phyloP scores from a whole-genome alignment of 2,888 invertebrate genomes.

The Euproctis similis region DNA sequence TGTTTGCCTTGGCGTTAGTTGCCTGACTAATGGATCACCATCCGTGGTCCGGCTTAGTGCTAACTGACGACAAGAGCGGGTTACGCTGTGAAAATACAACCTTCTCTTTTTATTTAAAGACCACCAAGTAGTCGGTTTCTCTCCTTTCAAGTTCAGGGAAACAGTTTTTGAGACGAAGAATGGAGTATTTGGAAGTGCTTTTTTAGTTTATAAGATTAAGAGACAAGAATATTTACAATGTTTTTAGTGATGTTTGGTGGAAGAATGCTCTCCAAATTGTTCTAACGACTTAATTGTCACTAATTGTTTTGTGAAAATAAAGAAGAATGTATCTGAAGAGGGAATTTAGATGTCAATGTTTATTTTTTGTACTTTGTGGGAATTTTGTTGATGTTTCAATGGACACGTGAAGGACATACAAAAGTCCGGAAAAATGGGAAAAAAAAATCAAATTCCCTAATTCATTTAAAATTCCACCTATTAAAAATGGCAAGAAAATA shows the following conservation, averaged over 20 bases:
- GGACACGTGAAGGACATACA: no score
- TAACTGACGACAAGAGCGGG: constrained; percentile 19
- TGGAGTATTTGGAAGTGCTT: constrained; percentile 9
- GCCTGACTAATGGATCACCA: constrained; percentile 43
- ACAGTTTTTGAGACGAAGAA: constrained; percentile 14
- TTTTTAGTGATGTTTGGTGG: constrained; percentile 4
- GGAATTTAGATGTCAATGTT: constrained; percentile 1
- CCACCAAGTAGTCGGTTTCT: constrained; percentile 22
- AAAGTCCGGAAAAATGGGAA: no score
- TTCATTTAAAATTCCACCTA: no score
- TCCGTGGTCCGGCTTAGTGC: constrained; percentile 20
- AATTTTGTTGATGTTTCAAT: no score
- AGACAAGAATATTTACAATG: constrained; percentile 5
- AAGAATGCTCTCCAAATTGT: constrained; percentile 5
- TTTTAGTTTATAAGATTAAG: constrained; percentile 9
- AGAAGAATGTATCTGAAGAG: no score
- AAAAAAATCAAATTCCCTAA: no score
- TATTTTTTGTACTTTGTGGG: not conserved
- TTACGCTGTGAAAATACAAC: constrained; percentile 21
- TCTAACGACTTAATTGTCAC: constrained; percentile 10
- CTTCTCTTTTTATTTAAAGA: constrained; percentile 20
- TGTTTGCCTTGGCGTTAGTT: constrained; percentile 50
- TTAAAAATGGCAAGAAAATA: no score
- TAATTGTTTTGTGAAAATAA: not conserved
- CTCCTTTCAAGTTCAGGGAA: constrained; percentile 11